Conservation (phyloP, 2,113 vertebrate genomes). For the Ramphastos sulfuratus region DNA sequence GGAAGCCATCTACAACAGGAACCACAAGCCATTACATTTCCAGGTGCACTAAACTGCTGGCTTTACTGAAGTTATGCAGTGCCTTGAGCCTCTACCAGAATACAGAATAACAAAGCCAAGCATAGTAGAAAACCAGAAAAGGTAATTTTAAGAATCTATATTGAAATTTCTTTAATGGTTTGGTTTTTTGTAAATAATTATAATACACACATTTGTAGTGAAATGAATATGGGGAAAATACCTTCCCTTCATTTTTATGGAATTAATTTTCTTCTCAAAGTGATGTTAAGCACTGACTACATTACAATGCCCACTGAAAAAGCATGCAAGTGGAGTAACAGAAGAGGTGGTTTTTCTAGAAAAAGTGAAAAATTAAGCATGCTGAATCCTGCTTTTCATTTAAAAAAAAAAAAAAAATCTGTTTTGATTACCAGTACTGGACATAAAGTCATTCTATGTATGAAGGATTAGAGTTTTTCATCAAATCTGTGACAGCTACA, state of each 20-base stretch:
- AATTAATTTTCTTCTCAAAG: background rate
- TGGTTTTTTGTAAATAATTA: background rate
- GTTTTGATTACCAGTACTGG: background rate
- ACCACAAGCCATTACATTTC: slow-evolving; percentile 77
- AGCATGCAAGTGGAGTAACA: background rate
- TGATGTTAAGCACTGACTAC: background rate
- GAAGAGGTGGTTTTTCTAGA: background rate
- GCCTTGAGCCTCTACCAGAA: slow-evolving; percentile 71
- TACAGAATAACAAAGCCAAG: slow-evolving; percentile 61
- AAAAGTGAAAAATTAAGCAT: background rate
- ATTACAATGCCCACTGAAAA: background rate
- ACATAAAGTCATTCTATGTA: background rate
- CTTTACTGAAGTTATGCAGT: slow-evolving; percentile 19
- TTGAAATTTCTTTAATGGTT: too few relatives aligned
- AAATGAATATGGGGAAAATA: background rate
- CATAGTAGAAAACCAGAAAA: slow-evolving; percentile 47
- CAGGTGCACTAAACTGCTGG: slow-evolving; percentile 70
- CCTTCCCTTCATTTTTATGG: background rate
- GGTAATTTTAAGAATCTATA: background rate
- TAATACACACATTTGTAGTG: background rate
- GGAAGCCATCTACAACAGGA: slow-evolving; percentile 54
- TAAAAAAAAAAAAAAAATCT: background rate
- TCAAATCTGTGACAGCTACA: background rate
- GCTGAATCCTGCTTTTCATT: background rate
- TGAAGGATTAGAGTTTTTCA: background rate